phyloP scores from a whole-genome alignment of 2,113 vertebrate species.

The Hiodon tergisus region DNA sequence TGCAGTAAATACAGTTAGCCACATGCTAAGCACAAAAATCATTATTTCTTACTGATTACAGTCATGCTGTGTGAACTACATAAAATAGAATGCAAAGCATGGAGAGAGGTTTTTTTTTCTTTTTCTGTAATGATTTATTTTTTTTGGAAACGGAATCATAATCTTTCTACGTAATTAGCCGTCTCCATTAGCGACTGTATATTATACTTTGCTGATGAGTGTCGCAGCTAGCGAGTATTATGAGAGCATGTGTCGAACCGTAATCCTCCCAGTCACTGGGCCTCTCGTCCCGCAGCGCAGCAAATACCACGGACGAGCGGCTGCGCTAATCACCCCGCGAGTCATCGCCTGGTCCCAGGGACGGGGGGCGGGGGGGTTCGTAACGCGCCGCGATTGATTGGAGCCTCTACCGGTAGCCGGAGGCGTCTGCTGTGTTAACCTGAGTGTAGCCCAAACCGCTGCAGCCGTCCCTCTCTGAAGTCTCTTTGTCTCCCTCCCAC shows the following conservation, averaged over 20 bases:
- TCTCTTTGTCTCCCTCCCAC: no score
- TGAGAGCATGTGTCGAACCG: constrained; percentile 5
- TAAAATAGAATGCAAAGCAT: no score
- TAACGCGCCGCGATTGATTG: constrained; percentile 34
- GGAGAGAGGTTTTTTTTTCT: not conserved
- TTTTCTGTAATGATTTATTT: constrained; percentile 29
- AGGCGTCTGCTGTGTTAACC: constrained; percentile 15
- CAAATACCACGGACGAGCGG: constrained; percentile 19
- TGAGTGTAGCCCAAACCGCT: not conserved
- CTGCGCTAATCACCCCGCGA: constrained; percentile 23
- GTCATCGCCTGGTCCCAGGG: constrained; percentile 9
- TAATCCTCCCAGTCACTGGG: constrained; percentile 19
- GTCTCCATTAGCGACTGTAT: constrained; percentile 18
- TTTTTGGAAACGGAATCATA: constrained; percentile 15
- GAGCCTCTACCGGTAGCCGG: constrained; percentile 22
- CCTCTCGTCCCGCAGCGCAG: constrained; percentile 4
- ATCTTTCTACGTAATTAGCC: constrained; percentile 13
- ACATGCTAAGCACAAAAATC: no score
- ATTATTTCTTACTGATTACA: no score
- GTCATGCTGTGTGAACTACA: no score
- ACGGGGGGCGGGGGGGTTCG: constrained; percentile 6
- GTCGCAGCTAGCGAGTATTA: not conserved
- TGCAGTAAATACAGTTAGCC: no score
- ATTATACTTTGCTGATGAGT: not conserved
- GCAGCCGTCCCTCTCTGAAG: no score